These are phyloP conservation scores for Larimichthys polyactis DNA, from an alignment of 2,113 vertebrate species.

Conservation along the genomic window DNA sequence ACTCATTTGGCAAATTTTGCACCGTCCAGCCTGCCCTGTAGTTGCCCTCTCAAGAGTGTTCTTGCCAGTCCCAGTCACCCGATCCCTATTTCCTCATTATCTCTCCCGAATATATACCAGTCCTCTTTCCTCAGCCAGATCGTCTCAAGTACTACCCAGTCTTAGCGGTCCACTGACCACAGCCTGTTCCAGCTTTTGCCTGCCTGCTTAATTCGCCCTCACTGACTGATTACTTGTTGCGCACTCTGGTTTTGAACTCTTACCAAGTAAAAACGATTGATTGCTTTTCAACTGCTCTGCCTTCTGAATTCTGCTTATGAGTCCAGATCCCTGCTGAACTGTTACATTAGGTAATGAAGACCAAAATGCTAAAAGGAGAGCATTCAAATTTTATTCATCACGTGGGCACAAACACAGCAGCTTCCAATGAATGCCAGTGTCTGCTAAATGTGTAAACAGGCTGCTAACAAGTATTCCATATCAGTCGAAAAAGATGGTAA, in stretches of 20 bases:
- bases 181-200: not conserved
- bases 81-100: not conserved
- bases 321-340: not conserved
- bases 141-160: not conserved
- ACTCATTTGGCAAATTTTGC: too few species aligned
- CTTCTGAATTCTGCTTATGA: not conserved
- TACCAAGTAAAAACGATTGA: not conserved
- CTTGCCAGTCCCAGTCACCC: not conserved
- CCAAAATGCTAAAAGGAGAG: not conserved
- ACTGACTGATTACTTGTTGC: not conserved
- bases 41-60: not conserved
- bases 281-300: not conserved
- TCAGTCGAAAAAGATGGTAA: not conserved
- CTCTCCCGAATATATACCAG: not conserved
- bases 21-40: not conserved
- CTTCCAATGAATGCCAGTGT: too few species aligned
- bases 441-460: too few species aligned
- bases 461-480: not conserved
- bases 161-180: not conserved
- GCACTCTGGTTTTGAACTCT: not conserved
- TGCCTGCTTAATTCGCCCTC: not conserved
- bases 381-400: too few species aligned
- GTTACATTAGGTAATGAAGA: not conserved
- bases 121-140: not conserved
- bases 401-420: too few species aligned